Percentiles rank a stretch among this genome's conserved stretches.
These are phyloP conservation scores for Cheiracanthium punctorium DNA, from an alignment of 2,888 invertebrate species.

Conservation along the genomic window DNA sequence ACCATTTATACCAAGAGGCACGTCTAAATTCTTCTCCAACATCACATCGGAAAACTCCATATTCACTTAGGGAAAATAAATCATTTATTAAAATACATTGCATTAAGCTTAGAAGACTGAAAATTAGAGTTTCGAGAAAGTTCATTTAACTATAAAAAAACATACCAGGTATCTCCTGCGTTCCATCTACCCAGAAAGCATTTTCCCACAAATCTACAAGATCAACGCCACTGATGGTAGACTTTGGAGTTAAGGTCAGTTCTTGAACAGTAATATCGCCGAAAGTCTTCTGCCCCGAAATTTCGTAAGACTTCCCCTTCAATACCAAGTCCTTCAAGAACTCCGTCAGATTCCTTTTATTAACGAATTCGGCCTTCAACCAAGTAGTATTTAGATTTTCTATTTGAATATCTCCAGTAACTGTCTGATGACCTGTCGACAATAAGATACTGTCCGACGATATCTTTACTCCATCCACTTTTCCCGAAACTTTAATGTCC, in stretches of 20 bases:
- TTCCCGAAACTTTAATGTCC: constrained; percentile 48
- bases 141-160: neutral
- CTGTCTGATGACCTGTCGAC: constrained; percentile 51
- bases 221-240: constrained; percentile 60
- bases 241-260: constrained; percentile 29
- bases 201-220: constrained; percentile 65
- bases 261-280: constrained; percentile 31
- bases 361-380: constrained; percentile 36
- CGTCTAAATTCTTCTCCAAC: constrained; percentile 28
- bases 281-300: constrained; percentile 58
- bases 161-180: constrained; percentile 61
- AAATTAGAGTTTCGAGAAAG: neutral
- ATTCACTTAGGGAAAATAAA: too few species aligned
- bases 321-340: constrained; percentile 57
- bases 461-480: constrained; percentile 61
- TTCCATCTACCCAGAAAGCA: constrained; percentile 58
- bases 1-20: constrained; percentile 54
- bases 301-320: constrained; percentile 31
- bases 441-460: constrained; percentile 43
- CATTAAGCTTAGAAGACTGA: neutral
- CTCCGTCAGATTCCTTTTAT: constrained; percentile 47
- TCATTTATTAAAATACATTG: neutral
- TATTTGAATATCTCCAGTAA: constrained; percentile 47
- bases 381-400: constrained; percentile 18
- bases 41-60: constrained; percentile 40